Evolutionary conservation across 2,888 invertebrate species (phyloP).

Genomic region (Drepanosiphum platanoidis): DNA sequence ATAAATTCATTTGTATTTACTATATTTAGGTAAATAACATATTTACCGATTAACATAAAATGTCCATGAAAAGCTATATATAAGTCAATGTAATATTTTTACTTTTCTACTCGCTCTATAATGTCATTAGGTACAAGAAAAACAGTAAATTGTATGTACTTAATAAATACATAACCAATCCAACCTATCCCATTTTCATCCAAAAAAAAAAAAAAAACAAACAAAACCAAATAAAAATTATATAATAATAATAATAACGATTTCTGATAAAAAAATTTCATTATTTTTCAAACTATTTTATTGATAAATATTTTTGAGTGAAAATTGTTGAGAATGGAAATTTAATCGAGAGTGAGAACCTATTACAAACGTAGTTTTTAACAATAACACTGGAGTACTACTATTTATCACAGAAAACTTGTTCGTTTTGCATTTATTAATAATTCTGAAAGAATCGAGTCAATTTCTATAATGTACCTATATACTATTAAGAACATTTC

Average conservation of each 20-base stretch:
- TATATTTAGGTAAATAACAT: slow-evolving; percentile 48
- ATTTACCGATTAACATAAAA: slow-evolving; percentile 41
- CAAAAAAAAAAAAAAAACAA: no score
- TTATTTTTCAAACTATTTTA: slow-evolving; percentile 14
- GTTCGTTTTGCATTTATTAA: slow-evolving; percentile 53
- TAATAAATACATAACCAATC: slow-evolving; percentile 24
- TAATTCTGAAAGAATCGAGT: slow-evolving; percentile 45
- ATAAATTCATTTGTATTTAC: slow-evolving; percentile 42
- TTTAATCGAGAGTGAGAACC: slow-evolving; percentile 1
- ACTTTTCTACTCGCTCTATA: slow-evolving; percentile 56
- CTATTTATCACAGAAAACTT: slow-evolving; percentile 27
- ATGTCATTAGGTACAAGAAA: slow-evolving; percentile 27
- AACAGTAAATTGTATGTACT: slow-evolving; percentile 35
- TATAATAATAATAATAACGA: no score
- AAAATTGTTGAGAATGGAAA: neutral
- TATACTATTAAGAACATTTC: slow-evolving; percentile 41
- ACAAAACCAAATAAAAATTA: no score
- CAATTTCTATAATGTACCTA: slow-evolving; percentile 53
- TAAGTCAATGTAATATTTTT: slow-evolving; percentile 59
- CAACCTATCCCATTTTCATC: neutral
- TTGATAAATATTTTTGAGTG: slow-evolving; percentile 34
- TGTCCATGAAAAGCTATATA: slow-evolving; percentile 43
- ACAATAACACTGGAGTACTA: neutral
- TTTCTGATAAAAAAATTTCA: slow-evolving; percentile 7
- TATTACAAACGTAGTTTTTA: slow-evolving; percentile 9